These are phyloP conservation scores for Peromyscus melanophrys DNA, from an alignment of 2,797 vertebrate species.

Conservation along the genomic window DNA sequence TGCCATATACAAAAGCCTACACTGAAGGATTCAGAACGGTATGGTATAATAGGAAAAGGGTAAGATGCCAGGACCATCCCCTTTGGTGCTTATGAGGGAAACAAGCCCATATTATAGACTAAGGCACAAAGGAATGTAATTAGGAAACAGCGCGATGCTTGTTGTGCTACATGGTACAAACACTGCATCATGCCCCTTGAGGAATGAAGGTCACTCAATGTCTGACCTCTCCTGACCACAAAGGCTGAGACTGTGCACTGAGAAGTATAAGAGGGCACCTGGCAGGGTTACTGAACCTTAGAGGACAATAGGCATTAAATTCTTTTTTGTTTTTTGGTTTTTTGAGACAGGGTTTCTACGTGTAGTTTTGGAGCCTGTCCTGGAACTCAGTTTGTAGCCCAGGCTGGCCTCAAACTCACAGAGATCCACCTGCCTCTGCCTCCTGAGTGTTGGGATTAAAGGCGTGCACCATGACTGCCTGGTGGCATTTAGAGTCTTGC, in stretches of 20 bases:
- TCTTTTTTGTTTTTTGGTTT: too few relatives aligned
- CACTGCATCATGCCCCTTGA: background rate
- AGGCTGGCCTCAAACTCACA: too few relatives aligned
- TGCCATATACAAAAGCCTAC: background rate
- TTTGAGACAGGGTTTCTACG: too few relatives aligned
- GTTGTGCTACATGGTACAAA: background rate
- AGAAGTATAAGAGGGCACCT: background rate
- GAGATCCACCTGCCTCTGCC: too few relatives aligned
- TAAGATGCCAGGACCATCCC: background rate
- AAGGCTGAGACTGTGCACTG: background rate
- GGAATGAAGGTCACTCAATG: background rate
- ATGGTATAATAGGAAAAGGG: background rate
- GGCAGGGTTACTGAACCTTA: background rate
- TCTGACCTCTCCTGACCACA: background rate
- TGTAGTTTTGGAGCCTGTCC: too few relatives aligned
- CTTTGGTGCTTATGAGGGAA: background rate
- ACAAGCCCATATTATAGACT: background rate
- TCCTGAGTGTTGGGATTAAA: too few relatives aligned
- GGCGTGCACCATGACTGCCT: too few relatives aligned
- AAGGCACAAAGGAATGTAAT: background rate
- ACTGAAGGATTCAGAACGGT: background rate
- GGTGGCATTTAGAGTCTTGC: background rate
- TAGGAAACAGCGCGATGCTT: background rate
- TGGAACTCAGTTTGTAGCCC: too few relatives aligned
- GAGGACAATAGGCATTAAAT: background rate